These are phyloP conservation scores for Drosophila ficusphila DNA, from an alignment of 1,140 invertebrate species.

Conservation along the genomic window DNA sequence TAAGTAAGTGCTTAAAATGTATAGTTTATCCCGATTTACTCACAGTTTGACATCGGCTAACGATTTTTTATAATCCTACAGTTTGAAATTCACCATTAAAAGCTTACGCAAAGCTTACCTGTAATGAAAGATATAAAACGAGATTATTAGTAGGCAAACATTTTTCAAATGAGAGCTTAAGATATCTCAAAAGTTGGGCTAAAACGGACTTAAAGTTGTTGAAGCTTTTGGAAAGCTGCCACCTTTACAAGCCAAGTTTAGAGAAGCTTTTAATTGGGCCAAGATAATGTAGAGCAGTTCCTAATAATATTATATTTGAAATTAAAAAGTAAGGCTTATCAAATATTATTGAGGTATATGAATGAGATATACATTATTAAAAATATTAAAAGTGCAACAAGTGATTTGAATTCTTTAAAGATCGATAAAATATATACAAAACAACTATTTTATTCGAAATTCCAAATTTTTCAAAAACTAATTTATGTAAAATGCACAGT, in stretches of 20 bases:
- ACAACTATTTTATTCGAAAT: too few relatives aligned
- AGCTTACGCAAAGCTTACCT: constrained; percentile 39
- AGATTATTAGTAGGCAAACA: not conserved
- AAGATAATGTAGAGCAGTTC: not conserved
- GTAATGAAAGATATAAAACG: constrained; percentile 15
- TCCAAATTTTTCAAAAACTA: too few relatives aligned
- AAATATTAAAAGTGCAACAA: too few relatives aligned
- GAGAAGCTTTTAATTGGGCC: not conserved
- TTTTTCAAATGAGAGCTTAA: constrained; percentile 6
- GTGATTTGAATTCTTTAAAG: too few relatives aligned
- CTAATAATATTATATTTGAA: not conserved
- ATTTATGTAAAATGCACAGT: too few relatives aligned
- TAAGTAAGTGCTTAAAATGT: not conserved
- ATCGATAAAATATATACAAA: too few relatives aligned
- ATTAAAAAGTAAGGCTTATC: too few relatives aligned
- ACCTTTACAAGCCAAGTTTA: not conserved
- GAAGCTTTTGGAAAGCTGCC: constrained; percentile 1
- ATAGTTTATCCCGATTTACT: not conserved
- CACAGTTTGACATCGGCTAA: constrained; percentile 5
- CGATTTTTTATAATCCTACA: constrained; percentile 1
- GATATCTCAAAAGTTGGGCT: not conserved
- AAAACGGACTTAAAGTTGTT: not conserved
- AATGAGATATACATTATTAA: too few relatives aligned
- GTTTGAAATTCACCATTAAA: constrained; percentile 10
- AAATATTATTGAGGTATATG: too few relatives aligned